phyloP scores from a whole-genome alignment of 1,140 invertebrate species.

The Drosophila leontia region DNA sequence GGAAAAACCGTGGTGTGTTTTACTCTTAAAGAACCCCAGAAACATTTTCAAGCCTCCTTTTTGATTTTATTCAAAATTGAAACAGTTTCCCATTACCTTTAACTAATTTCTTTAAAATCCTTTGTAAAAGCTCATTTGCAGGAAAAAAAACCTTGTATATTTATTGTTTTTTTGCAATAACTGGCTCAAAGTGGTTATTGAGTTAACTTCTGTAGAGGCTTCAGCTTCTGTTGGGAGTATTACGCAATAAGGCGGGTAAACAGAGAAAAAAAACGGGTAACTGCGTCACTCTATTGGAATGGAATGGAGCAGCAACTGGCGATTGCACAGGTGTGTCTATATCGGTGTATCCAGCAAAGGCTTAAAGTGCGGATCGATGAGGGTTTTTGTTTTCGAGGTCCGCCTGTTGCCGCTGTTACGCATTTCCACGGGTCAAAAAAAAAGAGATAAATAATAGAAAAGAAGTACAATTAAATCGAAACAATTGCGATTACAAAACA shows the following conservation, averaged over 20 bases:
- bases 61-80: background rate
- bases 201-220: constrained; percentile 20
- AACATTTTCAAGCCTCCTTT: too few species aligned
- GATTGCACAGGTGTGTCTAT: constrained; percentile 74
- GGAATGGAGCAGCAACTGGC: constrained; percentile 44
- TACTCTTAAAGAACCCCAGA: background rate
- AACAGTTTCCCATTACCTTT: background rate
- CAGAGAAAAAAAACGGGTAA: constrained; percentile 49
- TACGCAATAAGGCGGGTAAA: constrained; percentile 64
- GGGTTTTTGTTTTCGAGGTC: constrained; percentile 9
- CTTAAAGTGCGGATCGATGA: constrained; percentile 18
- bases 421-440: constrained; percentile 32
- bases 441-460: constrained; percentile 25
- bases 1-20: constrained; percentile 14
- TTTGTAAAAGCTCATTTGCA: background rate
- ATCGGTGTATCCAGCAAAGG: background rate
- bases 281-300: constrained; percentile 61
- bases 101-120: background rate
- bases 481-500: constrained; percentile 71
- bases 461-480: constrained; percentile 66
- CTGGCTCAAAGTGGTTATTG: constrained; percentile 28
- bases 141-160: too few species aligned
- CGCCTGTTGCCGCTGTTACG: constrained; percentile 40
- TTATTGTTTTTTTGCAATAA: constrained; percentile 24
- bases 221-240: constrained; percentile 28